These are phyloP conservation scores for Heliornis fulica DNA, from an alignment of 2,113 vertebrate species.

Conservation along the genomic window DNA sequence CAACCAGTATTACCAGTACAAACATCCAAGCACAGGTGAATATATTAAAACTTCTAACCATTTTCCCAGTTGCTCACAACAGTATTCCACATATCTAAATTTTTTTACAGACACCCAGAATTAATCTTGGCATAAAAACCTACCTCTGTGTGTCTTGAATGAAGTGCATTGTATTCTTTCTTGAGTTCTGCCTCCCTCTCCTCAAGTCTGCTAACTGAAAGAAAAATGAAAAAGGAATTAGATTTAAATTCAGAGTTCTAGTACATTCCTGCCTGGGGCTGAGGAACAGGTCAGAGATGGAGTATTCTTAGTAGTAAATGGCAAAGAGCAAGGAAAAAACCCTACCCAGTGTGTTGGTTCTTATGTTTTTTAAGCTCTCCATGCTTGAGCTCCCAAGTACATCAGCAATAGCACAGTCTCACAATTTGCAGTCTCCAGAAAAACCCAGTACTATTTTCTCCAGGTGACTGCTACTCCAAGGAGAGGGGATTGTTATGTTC, in stretches of 20 bases:
- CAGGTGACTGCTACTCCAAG: background rate
- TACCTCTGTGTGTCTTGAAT: constrained; percentile 98
- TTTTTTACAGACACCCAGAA: background rate
- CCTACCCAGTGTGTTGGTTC: background rate
- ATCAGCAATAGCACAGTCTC: background rate
- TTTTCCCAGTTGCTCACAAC: background rate
- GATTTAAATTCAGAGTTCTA: background rate
- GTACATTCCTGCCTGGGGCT: background rate
- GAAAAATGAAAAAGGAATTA: background rate
- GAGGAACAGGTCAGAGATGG: background rate
- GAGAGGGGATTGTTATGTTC: background rate
- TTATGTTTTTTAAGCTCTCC: background rate
- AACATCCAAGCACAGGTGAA: background rate
- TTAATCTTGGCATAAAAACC: background rate
- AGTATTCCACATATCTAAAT: background rate
- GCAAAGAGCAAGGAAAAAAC: background rate
- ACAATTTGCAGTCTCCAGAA: background rate
- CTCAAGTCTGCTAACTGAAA: constrained; percentile 92
- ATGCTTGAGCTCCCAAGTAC: background rate
- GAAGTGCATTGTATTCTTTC: constrained; percentile 93
- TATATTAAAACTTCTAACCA: background rate
- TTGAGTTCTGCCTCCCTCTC: constrained; percentile 95
- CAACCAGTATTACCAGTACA: background rate
- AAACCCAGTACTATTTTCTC: background rate
- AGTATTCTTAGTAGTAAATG: background rate